Evolutionary conservation across 37 sponge, comb jelly and placozoan species (phyloP).

Genomic region (Axinella damicornis): DNA sequence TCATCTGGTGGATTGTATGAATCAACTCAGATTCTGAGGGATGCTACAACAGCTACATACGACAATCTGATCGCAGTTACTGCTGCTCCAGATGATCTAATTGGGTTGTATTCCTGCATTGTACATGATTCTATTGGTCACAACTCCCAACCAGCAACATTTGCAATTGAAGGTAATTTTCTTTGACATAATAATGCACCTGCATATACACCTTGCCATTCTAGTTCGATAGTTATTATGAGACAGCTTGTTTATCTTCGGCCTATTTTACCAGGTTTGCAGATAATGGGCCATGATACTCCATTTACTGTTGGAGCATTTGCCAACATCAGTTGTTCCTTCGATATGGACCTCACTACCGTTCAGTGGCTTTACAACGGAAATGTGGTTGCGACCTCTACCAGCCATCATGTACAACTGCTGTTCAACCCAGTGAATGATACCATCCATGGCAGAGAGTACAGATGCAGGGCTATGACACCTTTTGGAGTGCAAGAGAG

Average conservation of each 20-base stretch:
- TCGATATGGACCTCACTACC: background rate
- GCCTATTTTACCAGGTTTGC: background rate
- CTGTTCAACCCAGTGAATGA: slow-evolving; percentile 35
- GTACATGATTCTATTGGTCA: background rate
- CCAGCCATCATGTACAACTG: background rate
- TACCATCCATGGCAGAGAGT: slow-evolving; percentile 20
- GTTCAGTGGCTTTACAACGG: slow-evolving; percentile 17
- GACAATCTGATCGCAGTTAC: background rate
- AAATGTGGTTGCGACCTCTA: background rate
- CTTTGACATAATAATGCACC: background rate
- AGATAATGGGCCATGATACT: background rate
- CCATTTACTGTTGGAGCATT: slow-evolving; percentile 5
- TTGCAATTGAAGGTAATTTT: slow-evolving; percentile 1
- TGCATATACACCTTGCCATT: background rate
- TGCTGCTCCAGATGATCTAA: background rate
- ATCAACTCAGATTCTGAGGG: slow-evolving; percentile 4
- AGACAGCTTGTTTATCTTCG: background rate
- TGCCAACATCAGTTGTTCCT: background rate
- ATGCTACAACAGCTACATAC: background rate
- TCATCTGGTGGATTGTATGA: background rate
- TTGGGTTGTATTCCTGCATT: slow-evolving; percentile 1
- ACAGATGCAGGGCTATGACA: slow-evolving; percentile 2
- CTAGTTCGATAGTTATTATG: background rate
- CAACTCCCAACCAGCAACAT: background rate
- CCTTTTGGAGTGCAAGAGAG: slow-evolving; percentile 22